Evolutionary conservation across 2,113 vertebrate species (phyloP), one percentile per base, ranked within the genome.

Genomic region (Ochotona princeps): DNA sequence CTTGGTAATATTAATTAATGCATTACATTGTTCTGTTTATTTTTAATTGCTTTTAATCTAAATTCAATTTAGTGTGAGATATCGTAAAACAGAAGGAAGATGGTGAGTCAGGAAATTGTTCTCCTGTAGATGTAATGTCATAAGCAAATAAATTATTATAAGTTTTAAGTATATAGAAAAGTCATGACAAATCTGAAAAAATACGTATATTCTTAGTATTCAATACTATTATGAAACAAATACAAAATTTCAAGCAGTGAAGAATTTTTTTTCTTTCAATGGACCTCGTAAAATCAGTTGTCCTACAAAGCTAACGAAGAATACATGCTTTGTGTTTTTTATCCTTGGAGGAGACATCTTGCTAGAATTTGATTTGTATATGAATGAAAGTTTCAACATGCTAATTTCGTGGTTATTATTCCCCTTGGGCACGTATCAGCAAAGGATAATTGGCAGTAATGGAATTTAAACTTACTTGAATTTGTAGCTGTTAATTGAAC

Each of bases 331-430:
- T 81, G 78, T 83, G n/a, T 66, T 93, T 83, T 90, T 84, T 95
- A 80, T 95, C 95, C 96, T 96, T 95, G 93, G 69, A 74, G 74
- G 70, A 94, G 78, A 90, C 72, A 92, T 70, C 73, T 82, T 90
- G 67, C 92, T 87, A 35, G 69, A 93, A 95, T 96, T 95, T 79
- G 92, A 96, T 95, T 96, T 96, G 92, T 96, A 93, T 83, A 87
- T 87, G 92, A 90, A 91, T 87, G 93, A 95, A 95, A 94, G 81
- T 84, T 91, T 85, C 81, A 75, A 93, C 78, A 92, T 92, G 96
- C 91, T 95, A 96, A 97, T 95, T 96, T 96, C 85, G 92, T 95
- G 84, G 95, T 93, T 97, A 95, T 96, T 96, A 97, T 87, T 93
- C 96, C 81, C 92, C 84, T 94, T 96, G 75, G 93, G 94, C 96